phyloP scores from a whole-genome alignment of 2,113 vertebrate species.

The Chionodraco myersi region DNA sequence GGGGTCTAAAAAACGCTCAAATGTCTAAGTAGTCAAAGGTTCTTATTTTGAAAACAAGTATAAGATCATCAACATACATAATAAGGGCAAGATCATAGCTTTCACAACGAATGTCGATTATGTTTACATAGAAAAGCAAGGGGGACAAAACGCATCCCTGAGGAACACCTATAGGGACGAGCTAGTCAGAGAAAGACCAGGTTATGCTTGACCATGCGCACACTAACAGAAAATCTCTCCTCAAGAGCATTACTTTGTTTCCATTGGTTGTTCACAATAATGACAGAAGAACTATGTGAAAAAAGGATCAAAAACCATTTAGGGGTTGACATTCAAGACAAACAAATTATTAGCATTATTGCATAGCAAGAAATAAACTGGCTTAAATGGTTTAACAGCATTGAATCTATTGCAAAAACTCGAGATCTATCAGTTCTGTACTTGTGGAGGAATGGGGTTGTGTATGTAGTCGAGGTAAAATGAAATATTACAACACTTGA shows the following conservation, averaged over 20 bases:
- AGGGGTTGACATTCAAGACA: background rate
- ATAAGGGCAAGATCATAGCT: background rate
- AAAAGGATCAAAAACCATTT: background rate
- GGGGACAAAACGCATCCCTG: background rate
- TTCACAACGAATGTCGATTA: background rate
- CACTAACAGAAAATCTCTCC: background rate
- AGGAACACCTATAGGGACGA: constrained; percentile 3
- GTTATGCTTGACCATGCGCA: background rate
- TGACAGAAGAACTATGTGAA: background rate
- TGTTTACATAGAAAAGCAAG: constrained; percentile 3
- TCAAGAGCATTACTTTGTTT: background rate
- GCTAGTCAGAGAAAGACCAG: background rate
- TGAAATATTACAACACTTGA: constrained; percentile 1
- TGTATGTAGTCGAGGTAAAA: background rate
- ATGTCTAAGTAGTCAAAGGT: background rate
- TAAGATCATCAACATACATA: constrained; percentile 1
- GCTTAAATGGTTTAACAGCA: background rate
- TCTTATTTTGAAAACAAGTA: background rate
- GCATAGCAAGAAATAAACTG: no score
- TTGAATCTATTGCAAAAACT: background rate
- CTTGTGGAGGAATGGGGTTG: background rate
- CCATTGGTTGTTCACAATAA: background rate
- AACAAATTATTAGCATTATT: background rate
- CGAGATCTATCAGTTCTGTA: background rate
- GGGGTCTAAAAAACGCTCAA: background rate